Base-by-base conservation (phyloP, 2,113 vertebrate genomes). In the Pardalotus punctatus region DNA sequence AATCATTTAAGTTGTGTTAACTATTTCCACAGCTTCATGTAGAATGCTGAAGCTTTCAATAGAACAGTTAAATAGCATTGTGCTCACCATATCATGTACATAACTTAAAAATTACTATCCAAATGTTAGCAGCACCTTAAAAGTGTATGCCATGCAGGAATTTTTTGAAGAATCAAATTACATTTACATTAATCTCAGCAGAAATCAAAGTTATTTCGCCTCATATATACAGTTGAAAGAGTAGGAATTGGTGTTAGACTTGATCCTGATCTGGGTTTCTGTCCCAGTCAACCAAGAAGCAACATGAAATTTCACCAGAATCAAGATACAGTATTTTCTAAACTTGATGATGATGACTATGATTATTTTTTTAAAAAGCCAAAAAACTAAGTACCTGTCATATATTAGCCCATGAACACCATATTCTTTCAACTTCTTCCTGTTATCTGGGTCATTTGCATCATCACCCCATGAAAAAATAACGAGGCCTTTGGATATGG, bases 401-500 rank as follows among this genome's bases (percentile, higher is more conserved):
- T 99, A 99, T 97, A 99, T 99, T 47, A 99, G 98, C 53, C 99
- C 99, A 88, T 99, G 98, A 51, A 99, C 98, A 47, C 99, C 99
- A 81, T 98, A 98, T 88, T 99, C 98, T 91, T 98, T 98, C 96
- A 99, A 93, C 81, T 96, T 98, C 94, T 90, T 98, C 84, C 99
- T 98, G 97, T 97, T 99, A n/a, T 99, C 98, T 2, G 99, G 98
- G 60, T 99, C 98, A 28, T 99, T 99, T 96, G 99, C 99, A 82
- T 99, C 99, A 28, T 99, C 99, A 3, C 99, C 99, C 99, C 99
- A 99, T 58, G 99, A 98, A 96, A 99, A 99, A 54, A 99, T 98
- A 71, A 99, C 99, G 54, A 99, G 97, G 71, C 99, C 99, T 97
- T 99, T 99, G 20, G 98, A 98, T 96, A 98, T 98, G 60, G 99